Conservation (phyloP, 2,888 invertebrate genomes). For the Tipula lateralis region DNA sequence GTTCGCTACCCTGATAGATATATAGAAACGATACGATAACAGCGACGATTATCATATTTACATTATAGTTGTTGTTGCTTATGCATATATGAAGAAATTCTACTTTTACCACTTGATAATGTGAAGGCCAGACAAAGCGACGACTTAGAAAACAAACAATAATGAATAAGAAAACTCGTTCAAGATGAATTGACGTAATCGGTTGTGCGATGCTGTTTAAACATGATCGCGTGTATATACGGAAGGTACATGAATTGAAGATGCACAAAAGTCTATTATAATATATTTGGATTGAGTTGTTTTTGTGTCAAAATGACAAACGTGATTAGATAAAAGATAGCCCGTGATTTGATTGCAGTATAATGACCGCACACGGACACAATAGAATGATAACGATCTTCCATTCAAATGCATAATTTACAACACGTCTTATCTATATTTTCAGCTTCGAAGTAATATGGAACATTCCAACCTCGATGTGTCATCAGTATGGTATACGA, state of each 20-base stretch:
- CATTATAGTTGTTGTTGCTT: neutral
- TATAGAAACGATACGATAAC: neutral
- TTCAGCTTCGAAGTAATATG: conserved; percentile 58
- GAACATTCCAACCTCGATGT: conserved; percentile 75
- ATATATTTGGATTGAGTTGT: too few relatives aligned
- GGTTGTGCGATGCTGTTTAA: neutral
- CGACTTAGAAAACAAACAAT: neutral
- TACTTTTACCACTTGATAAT: conserved; percentile 13
- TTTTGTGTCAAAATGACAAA: neutral
- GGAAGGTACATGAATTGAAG: too few relatives aligned
- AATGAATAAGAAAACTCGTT: neutral
- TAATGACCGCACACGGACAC: neutral
- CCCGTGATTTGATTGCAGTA: neutral
- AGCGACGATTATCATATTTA: neutral
- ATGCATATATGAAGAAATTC: neutral
- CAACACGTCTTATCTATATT: neutral
- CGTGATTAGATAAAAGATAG: neutral
- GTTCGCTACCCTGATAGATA: neutral
- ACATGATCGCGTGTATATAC: neutral
- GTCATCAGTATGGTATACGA: conserved; percentile 52
- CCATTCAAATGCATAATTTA: neutral
- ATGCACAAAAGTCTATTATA: too few relatives aligned
- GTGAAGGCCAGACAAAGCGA: neutral
- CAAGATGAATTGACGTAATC: neutral
- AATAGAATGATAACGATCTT: neutral